Evolutionary conservation across 2,888 invertebrate genomes (phyloP), one percentile per base, ranked within the genome.

Genomic region (Nymphalis c-album): DNA sequence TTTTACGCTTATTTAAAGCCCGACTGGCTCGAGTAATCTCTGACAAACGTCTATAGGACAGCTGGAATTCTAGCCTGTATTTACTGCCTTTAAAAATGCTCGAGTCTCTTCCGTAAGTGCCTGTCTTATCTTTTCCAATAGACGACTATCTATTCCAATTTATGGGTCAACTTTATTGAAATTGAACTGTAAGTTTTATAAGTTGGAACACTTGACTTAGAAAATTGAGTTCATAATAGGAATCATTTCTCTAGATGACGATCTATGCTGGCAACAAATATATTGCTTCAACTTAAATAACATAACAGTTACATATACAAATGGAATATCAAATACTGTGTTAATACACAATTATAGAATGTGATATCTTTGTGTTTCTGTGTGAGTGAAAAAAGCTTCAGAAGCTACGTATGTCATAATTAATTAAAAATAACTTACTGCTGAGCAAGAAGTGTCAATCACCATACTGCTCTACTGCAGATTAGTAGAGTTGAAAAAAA

Each of bases 1-100:
- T 60, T 20, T 53, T 60, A 63, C 63, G 57, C 66, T 60, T 67
- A 67, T 69, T 69, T 67, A 66, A 50, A 55, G 57, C 63, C 66
- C 63, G 35, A 57, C 57, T 35, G 40, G 35, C 57, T 57, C 66
- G 50, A 63, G 70, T 69, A 69, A 71, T 69, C 71, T 72, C 67
- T 69, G 71, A 73, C 68, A 68, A 71, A 71, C 68, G 73, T 69
- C 68, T 65, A 69, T 69, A 62, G 64, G 69, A 69, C 71, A 69
- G 71, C 65, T 70, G 45, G 60, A 69, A 69, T 69, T 68, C 67
- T 64, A 64, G 66, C 59, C 68, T 69, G 66, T 68, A 71, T 73
- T 73, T 73, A 73, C 73, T 69, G 62, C 73, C 66, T 67, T 51
- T 69, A 66, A 66, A 68, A 69, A 66, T 66, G 66, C 60, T 64